Evolutionary conservation across 2,888 invertebrate species (phyloP), one percentile per base, ranked within the genome.

Genomic region (Deilephila porcellus): DNA sequence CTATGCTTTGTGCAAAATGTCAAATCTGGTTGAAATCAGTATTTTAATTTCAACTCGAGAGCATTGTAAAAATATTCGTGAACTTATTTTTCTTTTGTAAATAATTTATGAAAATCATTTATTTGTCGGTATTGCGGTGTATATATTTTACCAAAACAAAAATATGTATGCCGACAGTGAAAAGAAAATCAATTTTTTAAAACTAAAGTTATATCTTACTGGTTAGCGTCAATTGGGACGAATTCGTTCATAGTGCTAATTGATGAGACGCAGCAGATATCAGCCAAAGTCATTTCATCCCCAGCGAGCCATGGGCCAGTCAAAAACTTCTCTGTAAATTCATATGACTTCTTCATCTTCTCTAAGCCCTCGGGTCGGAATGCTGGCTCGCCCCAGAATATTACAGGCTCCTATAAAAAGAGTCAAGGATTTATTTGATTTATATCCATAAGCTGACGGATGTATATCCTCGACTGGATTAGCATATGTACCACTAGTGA

Each of bases 241-340:
- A 92, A 74, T 34, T 81, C 85, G 70, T 91, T 84, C 76, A 95
- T 81, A 0, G 95, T 88, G 76, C 95, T 94, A 29, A 96, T 89
- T 11, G 93, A 92, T 17, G 95, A 92, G 4, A 91, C 92, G 56
- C 96, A 92, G 76, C 95, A 92, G 71, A 96, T 91, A 80, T 97
- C 96, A 20, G 96, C 96, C 32, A 97, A 86, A 0, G 96, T 96
- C 29, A 96, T 75, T 59, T 92, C 85, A 63, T 96, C 92, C 0
- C 96, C 96, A 25, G 95, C 96, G 25, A 95, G 88, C 90, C 95
- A 96, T 7, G 92, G 83, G 7, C 89, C 89, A 0, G 90, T 90
- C 2, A 96, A 85, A 77, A 93, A 96, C 60, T 89, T 93, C 53
- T 97, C 95, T 6, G 96, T 73, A 56, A 89, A 85, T 0, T 81